Evolutionary conservation across 2,888 invertebrate genomes (phyloP), one percentile per base, ranked within the genome.

Genomic region (Noctua fimbriata): DNA sequence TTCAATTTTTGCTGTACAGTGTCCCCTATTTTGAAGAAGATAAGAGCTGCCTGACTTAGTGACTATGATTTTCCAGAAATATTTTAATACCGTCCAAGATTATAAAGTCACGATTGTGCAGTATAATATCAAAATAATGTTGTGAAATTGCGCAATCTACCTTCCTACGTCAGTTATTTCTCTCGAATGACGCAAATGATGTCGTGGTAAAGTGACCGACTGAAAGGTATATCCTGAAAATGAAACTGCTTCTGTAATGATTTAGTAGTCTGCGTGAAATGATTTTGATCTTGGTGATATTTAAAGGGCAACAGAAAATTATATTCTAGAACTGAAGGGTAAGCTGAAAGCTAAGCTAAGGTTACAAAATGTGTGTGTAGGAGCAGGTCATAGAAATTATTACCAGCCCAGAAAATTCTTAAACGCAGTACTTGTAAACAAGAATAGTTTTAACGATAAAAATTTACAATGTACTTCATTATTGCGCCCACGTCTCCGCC

Each of bases 401-500:
- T 24, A n/a, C 24, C 18, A 55, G 16, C 21, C 47, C 14, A 47
- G 18, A 69, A 75, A 28, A 65, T 44, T 65, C 14, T 55, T 55
- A n/a, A 18, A 28, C 14, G 32, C 63, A 21, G 41, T 78, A 69
- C 58, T 70, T 21, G 49, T 32, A 21, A 32, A 24, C 32, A 32
- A 78, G 52, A 79, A 82, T 79, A 82, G 73, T 76, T 83, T 60
- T 71, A 55, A 81, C 73, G 80, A 85, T 86, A 85, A 87, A 88
- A 87, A 75, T 76, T 82, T 82, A 85, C 82, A 77, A 73, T 87
- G 84, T 79, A 89, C 83, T 78, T 84, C 76, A 85, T 88, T 85
- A 87, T 86, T 82, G 66, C 86, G 81, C 89, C 87, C 86, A 89
- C 88, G 79, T 67, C 49, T 49, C 77, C 75, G 73, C 79, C 78